Percentiles rank a stretch among this genome's conserved stretches.
These are phyloP conservation scores for Caradrina kadenii DNA, from an alignment of 2,888 invertebrate genomes.

Conservation along the genomic window DNA sequence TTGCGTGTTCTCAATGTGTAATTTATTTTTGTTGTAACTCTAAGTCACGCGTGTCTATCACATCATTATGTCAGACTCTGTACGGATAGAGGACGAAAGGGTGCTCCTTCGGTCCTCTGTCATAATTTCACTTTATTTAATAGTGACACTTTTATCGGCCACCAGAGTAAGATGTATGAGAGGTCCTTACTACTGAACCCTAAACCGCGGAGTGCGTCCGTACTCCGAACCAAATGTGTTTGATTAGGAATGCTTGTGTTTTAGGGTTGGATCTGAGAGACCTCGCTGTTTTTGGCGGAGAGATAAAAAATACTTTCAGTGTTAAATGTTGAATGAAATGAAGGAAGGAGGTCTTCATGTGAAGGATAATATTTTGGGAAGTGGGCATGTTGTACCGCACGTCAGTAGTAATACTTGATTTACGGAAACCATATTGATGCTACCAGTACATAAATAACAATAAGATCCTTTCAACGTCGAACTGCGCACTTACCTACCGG, in stretches of 20 bases:
- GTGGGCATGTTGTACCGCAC: no score
- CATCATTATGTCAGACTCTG: not conserved
- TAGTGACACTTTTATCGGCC: not conserved
- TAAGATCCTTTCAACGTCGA: no score
- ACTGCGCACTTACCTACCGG: no score
- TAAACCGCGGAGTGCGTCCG: conserved; percentile 11
- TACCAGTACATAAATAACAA: no score
- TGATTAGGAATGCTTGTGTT: conserved; percentile 8
- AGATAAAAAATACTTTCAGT: not conserved
- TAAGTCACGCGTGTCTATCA: no score
- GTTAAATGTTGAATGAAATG: not conserved
- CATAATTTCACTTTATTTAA: conserved; percentile 2
- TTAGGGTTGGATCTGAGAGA: not conserved
- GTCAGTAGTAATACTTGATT: no score
- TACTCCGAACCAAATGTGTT: conserved; percentile 21
- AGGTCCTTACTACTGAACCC: conserved; percentile 16
- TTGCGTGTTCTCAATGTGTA: no score
- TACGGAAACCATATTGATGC: no score
- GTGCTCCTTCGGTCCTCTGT: no score
- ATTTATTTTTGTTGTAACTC: no score
- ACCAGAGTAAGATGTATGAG: conserved; percentile 16
- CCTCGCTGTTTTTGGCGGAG: not conserved
- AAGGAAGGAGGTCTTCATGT: not conserved
- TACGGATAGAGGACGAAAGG: not conserved
- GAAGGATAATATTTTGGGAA: no score